Base-by-base conservation (phyloP, 2,888 invertebrate species). In the Epinotia bilunana region DNA sequence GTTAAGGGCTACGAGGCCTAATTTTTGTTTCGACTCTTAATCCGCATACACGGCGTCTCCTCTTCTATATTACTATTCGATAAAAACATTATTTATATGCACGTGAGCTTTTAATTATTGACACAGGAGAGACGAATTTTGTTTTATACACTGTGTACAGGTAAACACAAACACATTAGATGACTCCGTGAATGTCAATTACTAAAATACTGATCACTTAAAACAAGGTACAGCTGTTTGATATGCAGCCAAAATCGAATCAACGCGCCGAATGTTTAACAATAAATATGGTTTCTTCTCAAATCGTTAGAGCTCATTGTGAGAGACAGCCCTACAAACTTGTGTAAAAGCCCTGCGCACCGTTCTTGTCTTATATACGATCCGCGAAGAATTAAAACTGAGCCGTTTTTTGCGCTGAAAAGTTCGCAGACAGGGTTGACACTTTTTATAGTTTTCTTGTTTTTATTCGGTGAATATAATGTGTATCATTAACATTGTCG, bases 231-330 rank as follows among this genome's bases (percentile, higher is more conserved):
- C 39, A 39, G 9, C 9, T 9, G 39, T 1, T 39, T 7, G 6
- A 53, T n/a, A 53, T 53, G 53, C 13, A 7, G 53, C n/a, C 53
- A 53, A 53, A 53, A n/a, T 7, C 53, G n/a, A n/a, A n/a, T 53
- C 6, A n/a, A n/a, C 53, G n/a, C n/a, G 39, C 9, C 39, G 39
- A 39, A 39, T 39, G 9, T 39, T 39, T 9, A 9, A 2, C 39
- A 39, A 39, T 7, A 39, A 39, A 39, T 9, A 39, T 13, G 7
- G 7, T n/a, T 53, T n/a, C 53, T 53, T 53, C n/a, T 16, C 16
- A n/a, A n/a, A n/a, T 53, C 16, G 62, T 73, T 68, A 61, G 67
- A 67, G 67, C 23, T 23, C 55, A 68, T 68, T 73, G 68, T 73
- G 16, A 43, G 49, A 16, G 60, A 53, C 65, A 67, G 55, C 61